Evolutionary conservation across 1,140 invertebrate species (phyloP), one percentile per base, ranked within the genome.

Genomic region (Sesamia nonagrioides): DNA sequence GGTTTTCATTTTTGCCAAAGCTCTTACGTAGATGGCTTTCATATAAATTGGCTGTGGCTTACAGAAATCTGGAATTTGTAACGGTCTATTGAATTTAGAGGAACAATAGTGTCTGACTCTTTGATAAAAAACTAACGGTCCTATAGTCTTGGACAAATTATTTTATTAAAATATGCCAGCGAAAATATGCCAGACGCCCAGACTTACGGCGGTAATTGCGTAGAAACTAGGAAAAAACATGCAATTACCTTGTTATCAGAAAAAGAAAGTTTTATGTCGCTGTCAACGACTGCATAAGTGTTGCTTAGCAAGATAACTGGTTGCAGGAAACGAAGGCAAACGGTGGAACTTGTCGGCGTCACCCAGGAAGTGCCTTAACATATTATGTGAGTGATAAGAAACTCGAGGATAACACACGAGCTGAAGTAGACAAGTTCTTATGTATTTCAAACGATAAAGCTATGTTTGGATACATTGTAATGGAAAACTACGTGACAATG

Each of bases 271-370:
- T 81, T 80, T 77, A 77, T 76, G 35, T 52, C 56, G 66, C 60
- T 21, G 75, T 75, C 73, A 60, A 76, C 50, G 71, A 21, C 45
- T 76, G 73, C 66, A 45, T 75, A 78, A 77, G 78, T 82, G 54
- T 72, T 71, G 56, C 27, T 48, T 79, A 81, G 54, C 74, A 54
- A 80, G 76, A 74, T 73, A 82, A 71, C 73, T 73, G 79, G 78
- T 71, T 78, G 73, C 86, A 89, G 86, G 87, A 87, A 87, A 84
- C 78, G 77, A 78, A 66, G 73, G 77, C 79, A 82, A 77, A 76
- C 80, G 63, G 77, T 79, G 79, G 80, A 82, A 84, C 86, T 84
- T 81, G 86, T 87, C 78, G 76, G 27, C 35, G 60, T 63, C 60
- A 63, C 76, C 45, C 80, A 79, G 82, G 81, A 88, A 85, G 81